Evolutionary conservation across 2,797 vertebrate species (phyloP).

Genomic region (Etheostoma nigrum): DNA sequence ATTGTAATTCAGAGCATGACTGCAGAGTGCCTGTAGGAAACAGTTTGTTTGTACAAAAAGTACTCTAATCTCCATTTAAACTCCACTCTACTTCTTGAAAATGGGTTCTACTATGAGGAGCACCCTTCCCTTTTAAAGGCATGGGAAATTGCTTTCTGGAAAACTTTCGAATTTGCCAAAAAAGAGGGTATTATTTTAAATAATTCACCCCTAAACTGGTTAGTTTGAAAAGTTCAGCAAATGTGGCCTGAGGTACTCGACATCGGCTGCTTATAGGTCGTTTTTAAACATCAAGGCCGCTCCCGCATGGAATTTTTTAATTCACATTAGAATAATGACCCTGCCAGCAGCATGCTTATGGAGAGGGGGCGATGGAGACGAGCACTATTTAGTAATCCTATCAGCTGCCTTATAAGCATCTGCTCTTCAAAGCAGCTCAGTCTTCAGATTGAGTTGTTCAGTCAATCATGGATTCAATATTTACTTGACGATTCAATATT

Average conservation of each 20-base stretch:
- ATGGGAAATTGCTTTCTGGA: constrained; percentile 58
- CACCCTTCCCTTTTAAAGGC: constrained; percentile 52
- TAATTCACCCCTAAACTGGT: constrained; percentile 52
- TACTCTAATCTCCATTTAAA: constrained; percentile 75
- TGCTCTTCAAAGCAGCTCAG: constrained; percentile 54
- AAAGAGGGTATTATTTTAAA: constrained; percentile 53
- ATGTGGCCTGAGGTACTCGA: constrained; percentile 42
- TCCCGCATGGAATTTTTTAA: constrained; percentile 51
- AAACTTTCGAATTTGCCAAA: constrained; percentile 56
- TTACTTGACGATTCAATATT: constrained; percentile 77
- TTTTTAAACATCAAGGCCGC: constrained; percentile 45
- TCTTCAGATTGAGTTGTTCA: constrained; percentile 75
- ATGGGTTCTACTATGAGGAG: constrained; percentile 54
- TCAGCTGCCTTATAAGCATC: constrained; percentile 60
- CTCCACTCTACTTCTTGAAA: constrained; percentile 47
- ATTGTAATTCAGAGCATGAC: constrained; percentile 69
- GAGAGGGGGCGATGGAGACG: constrained; percentile 41
- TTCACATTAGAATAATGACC: constrained; percentile 65
- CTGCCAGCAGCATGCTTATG: constrained; percentile 37
- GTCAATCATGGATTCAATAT: constrained; percentile 80
- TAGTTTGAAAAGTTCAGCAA: constrained; percentile 53
- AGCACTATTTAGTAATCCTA: constrained; percentile 74
- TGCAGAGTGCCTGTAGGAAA: constrained; percentile 61
- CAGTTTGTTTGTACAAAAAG: constrained; percentile 68
- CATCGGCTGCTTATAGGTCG: constrained; percentile 47